Conservation (phyloP, 2,113 vertebrate genomes). For the Pachycephala philippinensis region DNA sequence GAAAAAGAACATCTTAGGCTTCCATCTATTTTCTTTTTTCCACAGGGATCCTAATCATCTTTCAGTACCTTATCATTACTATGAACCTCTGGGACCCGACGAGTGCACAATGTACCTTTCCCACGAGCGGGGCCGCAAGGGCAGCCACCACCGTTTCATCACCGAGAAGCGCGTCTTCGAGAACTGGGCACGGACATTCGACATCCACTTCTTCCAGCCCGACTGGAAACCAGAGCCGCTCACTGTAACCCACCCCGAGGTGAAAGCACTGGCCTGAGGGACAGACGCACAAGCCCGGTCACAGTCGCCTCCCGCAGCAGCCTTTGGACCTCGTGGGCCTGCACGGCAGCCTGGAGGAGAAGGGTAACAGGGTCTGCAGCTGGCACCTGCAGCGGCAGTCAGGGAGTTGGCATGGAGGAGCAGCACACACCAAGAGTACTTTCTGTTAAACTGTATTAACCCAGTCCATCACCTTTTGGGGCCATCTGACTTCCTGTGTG, state of each 20-base stretch:
- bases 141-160: slow-evolving; percentile 97
- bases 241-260: slow-evolving; percentile 1
- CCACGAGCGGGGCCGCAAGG: slow-evolving; percentile 91
- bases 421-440: neutral
- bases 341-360: neutral
- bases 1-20: neutral
- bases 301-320: neutral
- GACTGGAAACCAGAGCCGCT: slow-evolving; percentile 86
- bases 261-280: slow-evolving; percentile 59
- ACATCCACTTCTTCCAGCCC: slow-evolving; percentile 95
- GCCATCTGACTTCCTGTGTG: slow-evolving; percentile 29
- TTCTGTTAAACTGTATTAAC: slow-evolving; percentile 18
- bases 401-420: neutral
- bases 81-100: slow-evolving; percentile 88
- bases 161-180: slow-evolving; percentile 96
- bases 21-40: slow-evolving; percentile 37
- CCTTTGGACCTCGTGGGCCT: neutral
- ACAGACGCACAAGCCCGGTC: neutral
- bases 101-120: slow-evolving; percentile 98
- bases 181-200: slow-evolving; percentile 91
- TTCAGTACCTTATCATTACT: slow-evolving; percentile 96
- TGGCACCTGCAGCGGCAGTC: neutral
- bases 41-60: slow-evolving; percentile 84
- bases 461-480: neutral
- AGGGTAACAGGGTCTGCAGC: neutral